A percentile compares a stretch with the other conserved stretches of the same genome.
These are phyloP conservation scores for Erebia epiphron DNA, from an alignment of 2,888 invertebrate species.

Conservation along the genomic window DNA sequence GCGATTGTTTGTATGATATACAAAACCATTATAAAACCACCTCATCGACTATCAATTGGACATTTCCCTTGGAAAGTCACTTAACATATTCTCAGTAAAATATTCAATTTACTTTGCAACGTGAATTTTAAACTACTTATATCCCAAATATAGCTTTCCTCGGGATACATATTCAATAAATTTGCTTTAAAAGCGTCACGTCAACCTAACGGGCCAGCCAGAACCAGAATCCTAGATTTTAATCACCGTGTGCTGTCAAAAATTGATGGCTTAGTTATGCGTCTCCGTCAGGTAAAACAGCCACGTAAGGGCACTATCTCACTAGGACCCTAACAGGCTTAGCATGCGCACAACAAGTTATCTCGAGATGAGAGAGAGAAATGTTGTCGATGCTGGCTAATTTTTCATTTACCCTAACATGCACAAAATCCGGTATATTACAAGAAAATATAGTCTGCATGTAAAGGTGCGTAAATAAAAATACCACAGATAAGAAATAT, in stretches of 20 bases:
- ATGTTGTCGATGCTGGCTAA: no score
- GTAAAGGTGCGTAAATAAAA: no score
- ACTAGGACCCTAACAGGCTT: not conserved
- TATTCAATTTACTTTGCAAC: not conserved
- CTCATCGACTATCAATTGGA: not conserved
- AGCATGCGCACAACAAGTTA: no score
- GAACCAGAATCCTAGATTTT: slow-evolving; percentile 37
- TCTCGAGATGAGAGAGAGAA: no score
- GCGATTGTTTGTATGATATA: no score
- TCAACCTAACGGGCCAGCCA: slow-evolving; percentile 25
- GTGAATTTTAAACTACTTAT: slow-evolving; percentile 3
- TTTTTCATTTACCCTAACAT: no score
- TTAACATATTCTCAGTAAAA: slow-evolving; percentile 9
- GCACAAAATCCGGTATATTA: no score
- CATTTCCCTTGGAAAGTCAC: not conserved
- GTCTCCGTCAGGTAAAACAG: slow-evolving; percentile 35
- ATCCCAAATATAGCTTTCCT: slow-evolving; percentile 12
- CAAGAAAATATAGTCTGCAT: no score
- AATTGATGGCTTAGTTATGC: slow-evolving; percentile 39
- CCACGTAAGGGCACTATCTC: slow-evolving; percentile 28
- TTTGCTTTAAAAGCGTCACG: slow-evolving; percentile 21
- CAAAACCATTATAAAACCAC: not conserved
- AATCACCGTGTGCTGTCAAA: slow-evolving; percentile 41
- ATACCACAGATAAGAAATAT: no score
- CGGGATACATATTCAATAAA: slow-evolving; percentile 12